These are phyloP conservation scores for Archips crataeganus DNA, from an alignment of 2,888 invertebrate species.

Conservation along the genomic window DNA sequence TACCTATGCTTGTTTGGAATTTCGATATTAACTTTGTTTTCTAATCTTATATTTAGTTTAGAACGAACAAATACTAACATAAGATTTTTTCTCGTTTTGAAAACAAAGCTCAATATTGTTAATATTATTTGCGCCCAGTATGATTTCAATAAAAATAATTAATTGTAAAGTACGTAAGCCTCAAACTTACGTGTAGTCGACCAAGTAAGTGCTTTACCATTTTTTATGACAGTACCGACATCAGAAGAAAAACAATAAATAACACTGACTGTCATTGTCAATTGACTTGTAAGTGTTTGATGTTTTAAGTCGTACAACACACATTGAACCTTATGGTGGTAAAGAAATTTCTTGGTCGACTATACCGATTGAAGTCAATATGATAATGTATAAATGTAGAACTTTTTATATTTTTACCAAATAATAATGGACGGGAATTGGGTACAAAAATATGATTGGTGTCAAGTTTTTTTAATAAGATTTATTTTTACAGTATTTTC, in stretches of 20 bases:
- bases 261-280: no score
- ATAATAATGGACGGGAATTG: slow-evolving; percentile 7
- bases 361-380: slow-evolving; percentile 37
- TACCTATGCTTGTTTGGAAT: not conserved
- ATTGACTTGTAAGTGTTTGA: no score
- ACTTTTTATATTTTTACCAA: slow-evolving; percentile 40
- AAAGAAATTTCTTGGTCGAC: no score
- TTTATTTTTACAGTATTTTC: slow-evolving; percentile 2
- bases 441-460: slow-evolving; percentile 7
- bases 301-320: no score
- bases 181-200: not conserved
- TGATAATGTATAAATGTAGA: slow-evolving; percentile 39
- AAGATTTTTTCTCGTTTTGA: not conserved
- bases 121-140: slow-evolving; percentile 28
- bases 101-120: not conserved
- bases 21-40: not conserved
- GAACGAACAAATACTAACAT: slow-evolving; percentile 3
- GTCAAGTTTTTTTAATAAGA: not conserved
- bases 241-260: no score
- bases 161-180: slow-evolving; percentile 3
- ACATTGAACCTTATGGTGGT: no score
- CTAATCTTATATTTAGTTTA: not conserved
- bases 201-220: no score
- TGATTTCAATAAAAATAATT: slow-evolving; percentile 1
- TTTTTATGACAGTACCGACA: no score